phyloP scores from a whole-genome alignment of 2,113 vertebrate species.

The Lipotes vexillifer region DNA sequence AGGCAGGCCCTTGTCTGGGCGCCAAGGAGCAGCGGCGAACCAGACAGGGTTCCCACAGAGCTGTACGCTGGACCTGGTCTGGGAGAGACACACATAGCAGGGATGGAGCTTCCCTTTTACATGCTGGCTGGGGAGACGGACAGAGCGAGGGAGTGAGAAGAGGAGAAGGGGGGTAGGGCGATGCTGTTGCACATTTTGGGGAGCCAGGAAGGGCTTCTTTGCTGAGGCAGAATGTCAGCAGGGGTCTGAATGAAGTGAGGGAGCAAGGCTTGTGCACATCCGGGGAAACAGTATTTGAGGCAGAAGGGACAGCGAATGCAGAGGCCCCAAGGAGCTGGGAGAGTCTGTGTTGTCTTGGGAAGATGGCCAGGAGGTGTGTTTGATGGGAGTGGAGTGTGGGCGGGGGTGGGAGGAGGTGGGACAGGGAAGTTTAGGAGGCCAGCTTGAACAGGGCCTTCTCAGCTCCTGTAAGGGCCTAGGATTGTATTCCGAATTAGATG shows the following conservation, averaged over 20 bases:
- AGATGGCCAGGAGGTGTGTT: not conserved
- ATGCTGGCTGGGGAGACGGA: not conserved
- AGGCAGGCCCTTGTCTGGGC: not conserved
- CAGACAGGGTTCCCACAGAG: too few relatives aligned
- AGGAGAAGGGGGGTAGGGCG: not conserved
- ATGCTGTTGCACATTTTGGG: accelerated
- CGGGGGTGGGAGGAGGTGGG: not conserved
- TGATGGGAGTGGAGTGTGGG: not conserved
- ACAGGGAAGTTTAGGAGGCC: not conserved
- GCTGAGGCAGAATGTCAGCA: not conserved
- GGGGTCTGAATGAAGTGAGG: not conserved
- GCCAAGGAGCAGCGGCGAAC: not conserved
- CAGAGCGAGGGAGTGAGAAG: not conserved
- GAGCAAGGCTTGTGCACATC: not conserved
- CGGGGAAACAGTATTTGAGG: not conserved
- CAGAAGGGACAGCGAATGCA: not conserved
- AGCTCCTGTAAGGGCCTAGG: not conserved
- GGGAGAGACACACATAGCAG: not conserved
- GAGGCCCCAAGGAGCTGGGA: not conserved
- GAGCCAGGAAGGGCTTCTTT: not conserved
- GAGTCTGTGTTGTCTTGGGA: not conserved
- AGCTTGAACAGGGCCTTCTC: not conserved
- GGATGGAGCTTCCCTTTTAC: not conserved
- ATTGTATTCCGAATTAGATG: not conserved
- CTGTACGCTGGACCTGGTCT: accelerated